Conservation (phyloP, 2,113 vertebrate species). For the Geococcyx californianus region DNA sequence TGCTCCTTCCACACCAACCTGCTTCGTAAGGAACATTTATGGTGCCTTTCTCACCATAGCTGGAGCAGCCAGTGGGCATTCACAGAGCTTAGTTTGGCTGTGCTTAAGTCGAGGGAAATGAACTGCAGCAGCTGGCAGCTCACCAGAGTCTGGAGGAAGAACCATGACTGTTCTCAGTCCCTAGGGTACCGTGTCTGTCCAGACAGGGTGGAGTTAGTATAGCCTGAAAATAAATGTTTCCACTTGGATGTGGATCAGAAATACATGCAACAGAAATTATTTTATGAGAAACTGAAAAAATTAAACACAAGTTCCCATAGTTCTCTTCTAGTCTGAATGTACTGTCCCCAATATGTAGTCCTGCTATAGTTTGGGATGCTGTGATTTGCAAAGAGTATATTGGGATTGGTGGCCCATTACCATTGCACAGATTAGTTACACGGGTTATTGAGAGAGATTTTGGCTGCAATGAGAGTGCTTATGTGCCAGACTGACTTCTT, state of each 20-base stretch:
- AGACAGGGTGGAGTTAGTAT: background rate
- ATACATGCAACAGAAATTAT: background rate
- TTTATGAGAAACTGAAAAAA: background rate
- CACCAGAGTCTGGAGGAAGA: background rate
- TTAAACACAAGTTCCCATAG: background rate
- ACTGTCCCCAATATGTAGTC: accelerated
- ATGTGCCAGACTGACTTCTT: background rate
- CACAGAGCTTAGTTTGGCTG: background rate
- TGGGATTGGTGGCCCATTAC: background rate
- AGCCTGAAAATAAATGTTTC: background rate
- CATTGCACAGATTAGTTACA: background rate
- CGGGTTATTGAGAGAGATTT: background rate
- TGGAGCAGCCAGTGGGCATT: background rate
- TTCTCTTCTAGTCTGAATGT: background rate
- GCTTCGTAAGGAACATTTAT: background rate
- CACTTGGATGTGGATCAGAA: background rate
- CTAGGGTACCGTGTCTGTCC: background rate
- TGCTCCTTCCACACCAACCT: background rate
- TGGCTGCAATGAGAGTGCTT: background rate
- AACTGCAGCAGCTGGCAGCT: background rate
- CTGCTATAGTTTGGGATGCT: background rate
- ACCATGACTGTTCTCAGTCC: background rate
- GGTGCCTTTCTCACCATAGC: background rate
- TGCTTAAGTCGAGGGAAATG: background rate
- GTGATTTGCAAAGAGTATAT: background rate